phyloP scores from a whole-genome alignment of 2,888 invertebrate species.

The Notodonta ziczac region DNA sequence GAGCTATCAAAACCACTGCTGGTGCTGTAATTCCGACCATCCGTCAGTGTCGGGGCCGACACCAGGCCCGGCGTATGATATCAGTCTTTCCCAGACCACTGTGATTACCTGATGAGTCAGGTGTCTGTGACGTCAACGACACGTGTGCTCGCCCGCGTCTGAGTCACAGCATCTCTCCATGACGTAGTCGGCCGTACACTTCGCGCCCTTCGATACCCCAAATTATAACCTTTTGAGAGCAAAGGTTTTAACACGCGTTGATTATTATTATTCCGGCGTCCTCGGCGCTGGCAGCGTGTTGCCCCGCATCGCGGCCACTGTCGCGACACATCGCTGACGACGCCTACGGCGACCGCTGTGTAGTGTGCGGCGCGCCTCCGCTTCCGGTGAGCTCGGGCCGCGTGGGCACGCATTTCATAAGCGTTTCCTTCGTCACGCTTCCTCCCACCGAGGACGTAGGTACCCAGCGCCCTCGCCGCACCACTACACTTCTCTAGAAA shows the following conservation, averaged over 20 bases:
- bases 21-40: conserved; percentile 1
- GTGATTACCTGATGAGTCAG: conserved; percentile 67
- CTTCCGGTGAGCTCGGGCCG: conserved; percentile 62
- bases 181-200: conserved; percentile 54
- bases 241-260: conserved; percentile 51
- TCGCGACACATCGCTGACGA: conserved; percentile 39
- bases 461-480: conserved; percentile 29
- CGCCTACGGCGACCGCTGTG: conserved; percentile 52
- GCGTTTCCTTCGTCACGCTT: conserved; percentile 71
- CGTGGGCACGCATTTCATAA: conserved; percentile 76
- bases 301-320: conserved; percentile 14
- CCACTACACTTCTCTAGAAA: conserved; percentile 34
- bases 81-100: conserved; percentile 48
- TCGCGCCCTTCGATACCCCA: conserved; percentile 55
- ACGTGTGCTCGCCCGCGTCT: conserved; percentile 62
- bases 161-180: conserved; percentile 67
- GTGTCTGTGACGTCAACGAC: conserved; percentile 70
- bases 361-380: conserved; percentile 64
- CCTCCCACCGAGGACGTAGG: conserved; percentile 58
- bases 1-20: not conserved
- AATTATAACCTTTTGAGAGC: conserved; percentile 46
- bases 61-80: conserved; percentile 21
- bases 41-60: conserved; percentile 11
- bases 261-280: conserved; percentile 42
- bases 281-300: conserved; percentile 3